Percentiles rank a stretch among this genome's conserved stretches.
phyloP scores from a whole-genome alignment of 2,113 vertebrate genomes.

The Chaenogobius annularis region DNA sequence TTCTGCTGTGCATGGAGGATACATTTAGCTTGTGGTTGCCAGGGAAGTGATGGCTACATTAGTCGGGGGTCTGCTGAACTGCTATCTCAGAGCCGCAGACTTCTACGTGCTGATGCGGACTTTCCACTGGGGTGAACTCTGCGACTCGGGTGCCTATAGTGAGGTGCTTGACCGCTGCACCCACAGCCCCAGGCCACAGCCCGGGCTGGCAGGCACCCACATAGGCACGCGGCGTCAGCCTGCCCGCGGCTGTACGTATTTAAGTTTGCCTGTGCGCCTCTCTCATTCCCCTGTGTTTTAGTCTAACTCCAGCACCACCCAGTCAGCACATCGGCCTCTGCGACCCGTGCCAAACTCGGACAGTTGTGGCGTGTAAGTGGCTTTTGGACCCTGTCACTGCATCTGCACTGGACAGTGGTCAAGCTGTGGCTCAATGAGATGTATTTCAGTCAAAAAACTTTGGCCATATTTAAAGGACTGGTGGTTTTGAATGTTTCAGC shows the following conservation, averaged over 20 bases:
- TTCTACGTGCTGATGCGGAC: conserved; percentile 64
- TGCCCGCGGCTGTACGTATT: conserved; percentile 59
- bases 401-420: conserved; percentile 25
- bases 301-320: conserved; percentile 42
- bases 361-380: conserved; percentile 26
- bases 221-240: conserved; percentile 66
- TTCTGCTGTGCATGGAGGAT: conserved; percentile 61
- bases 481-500: conserved; percentile 42
- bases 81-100: conserved; percentile 47
- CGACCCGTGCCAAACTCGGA: conserved; percentile 24
- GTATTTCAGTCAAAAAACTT: conserved; percentile 21
- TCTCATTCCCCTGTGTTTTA: conserved; percentile 36
- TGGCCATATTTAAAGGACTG: conserved; percentile 20
- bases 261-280: conserved; percentile 66
- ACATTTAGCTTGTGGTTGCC: conserved; percentile 73
- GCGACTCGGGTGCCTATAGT: conserved; percentile 47
- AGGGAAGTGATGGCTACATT: conserved; percentile 64
- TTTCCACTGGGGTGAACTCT: conserved; percentile 67
- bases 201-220: conserved; percentile 58
- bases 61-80: conserved; percentile 49
- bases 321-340: conserved; percentile 12
- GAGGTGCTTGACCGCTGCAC: conserved; percentile 21
- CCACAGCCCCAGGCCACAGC: conserved; percentile 46
- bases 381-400: conserved; percentile 24
- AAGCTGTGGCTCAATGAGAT: conserved; percentile 22